Conservation (phyloP, 2,888 invertebrate species). For the Tipula vernalis region DNA sequence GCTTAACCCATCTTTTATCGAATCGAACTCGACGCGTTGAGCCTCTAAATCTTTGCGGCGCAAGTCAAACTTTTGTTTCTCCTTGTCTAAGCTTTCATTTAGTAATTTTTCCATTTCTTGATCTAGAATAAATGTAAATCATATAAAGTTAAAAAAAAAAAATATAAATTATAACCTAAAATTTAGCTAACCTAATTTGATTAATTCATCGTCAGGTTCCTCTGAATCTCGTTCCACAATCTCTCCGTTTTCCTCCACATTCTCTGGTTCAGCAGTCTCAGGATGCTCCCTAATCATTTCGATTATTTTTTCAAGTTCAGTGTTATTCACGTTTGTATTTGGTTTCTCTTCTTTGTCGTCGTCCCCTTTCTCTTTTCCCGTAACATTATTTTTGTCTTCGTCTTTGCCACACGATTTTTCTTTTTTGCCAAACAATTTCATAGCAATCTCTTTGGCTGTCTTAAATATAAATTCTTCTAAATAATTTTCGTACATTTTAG, state of each 20-base stretch:
- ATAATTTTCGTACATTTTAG: conserved; percentile 54
- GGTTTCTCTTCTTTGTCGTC: not conserved
- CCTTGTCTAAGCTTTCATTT: conserved; percentile 14
- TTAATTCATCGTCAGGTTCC: not conserved
- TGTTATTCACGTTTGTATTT: not conserved
- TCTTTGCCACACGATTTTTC: conserved; percentile 14
- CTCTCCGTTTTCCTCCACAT: not conserved
- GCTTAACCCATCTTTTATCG: conserved; percentile 27
- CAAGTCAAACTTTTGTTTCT: conserved; percentile 18
- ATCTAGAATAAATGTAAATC: not conserved
- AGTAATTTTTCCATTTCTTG: conserved; percentile 12
- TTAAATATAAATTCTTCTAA: conserved; percentile 43
- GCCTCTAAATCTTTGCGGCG: conserved; percentile 19
- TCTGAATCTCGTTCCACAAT: not conserved
- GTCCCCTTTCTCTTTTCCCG: not conserved
- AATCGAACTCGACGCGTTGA: conserved; percentile 21
- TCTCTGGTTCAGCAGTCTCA: not conserved
- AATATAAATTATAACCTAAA: not conserved
- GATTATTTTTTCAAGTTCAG: not conserved
- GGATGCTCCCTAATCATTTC: not conserved
- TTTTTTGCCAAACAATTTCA: conserved; percentile 21
- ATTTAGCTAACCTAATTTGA: not conserved
- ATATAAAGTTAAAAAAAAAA: not conserved
- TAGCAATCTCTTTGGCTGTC: conserved; percentile 31
- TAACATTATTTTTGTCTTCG: conserved; percentile 1